Evolutionary conservation across 2,888 invertebrate species (phyloP), one percentile per base, ranked within the genome.

Genomic region (Drosophila affinis): DNA sequence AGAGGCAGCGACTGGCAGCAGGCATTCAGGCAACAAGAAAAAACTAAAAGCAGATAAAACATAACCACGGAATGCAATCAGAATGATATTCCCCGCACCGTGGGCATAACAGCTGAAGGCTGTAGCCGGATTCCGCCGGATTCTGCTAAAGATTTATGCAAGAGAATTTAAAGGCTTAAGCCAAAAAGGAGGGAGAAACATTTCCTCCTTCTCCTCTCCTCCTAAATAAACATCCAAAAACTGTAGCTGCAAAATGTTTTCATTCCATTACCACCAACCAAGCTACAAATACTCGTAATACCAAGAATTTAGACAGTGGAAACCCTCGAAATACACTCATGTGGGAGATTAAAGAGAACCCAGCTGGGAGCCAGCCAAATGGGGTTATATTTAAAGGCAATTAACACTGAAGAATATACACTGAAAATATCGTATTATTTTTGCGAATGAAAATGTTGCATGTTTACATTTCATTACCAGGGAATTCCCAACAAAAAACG

Each of bases 31-130:
- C 39, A 39, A 39, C 14, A 39, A 39, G 39, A 39, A 39, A 39
- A 14, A 39, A 39, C 39, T 39, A 39, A 5, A 14, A 39, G 39
- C 39, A 39, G 39, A 39, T 39, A 39, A 18, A 51, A 10, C 10
- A 32, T 14, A 62, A 29, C 21, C 63, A 18, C 63, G 52, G 63
- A 52, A 63, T 63, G 63, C 63, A 62, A 63, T 63, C 62, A 51
- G 51, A 51, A 51, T 44, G 51, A 62, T 46, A 62, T 24, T 32
- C 27, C 51, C 5, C 39, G 39, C 14, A 14, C 39, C 6, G 14
- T 6, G 63, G n/a, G 12, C 14, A 62, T 32, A 14, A 51, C 32
- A 63, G 52, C 27, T 52, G 52, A 62, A 46, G 49, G 63, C 34
- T 63, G 47, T 48, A 7, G 21, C 21, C 21, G n/a, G n/a, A n/a